Base-by-base conservation (phyloP, 2,888 invertebrate genomes). In the Habrosyne pyritoides region DNA sequence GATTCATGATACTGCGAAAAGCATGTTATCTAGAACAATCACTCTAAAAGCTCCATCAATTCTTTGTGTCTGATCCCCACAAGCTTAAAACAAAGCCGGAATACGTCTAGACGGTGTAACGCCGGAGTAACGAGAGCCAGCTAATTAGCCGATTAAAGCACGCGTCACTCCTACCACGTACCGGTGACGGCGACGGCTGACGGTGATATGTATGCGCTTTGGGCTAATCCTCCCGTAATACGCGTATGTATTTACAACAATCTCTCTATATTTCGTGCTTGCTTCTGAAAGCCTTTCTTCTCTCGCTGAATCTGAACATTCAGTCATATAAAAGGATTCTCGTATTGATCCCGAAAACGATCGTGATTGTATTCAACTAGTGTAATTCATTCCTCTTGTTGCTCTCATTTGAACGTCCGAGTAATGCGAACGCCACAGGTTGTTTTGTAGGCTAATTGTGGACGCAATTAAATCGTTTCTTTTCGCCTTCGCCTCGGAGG, bases 401-500 rank as follows among this genome's bases (percentile, higher is more conserved):
- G 61, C 59, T 73, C 66, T 70, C 64, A 58, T 69, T 77, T 73
- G 72, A 78, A 69, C 70, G 74, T 67, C 80, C 72, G 65, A 75
- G 74, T 71, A 77, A 79, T 77, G 71, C 67, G 70, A 76, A 71
- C 63, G 79, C 87, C 85, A 87, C 87, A 87, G 84, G 87, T 88
- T 77, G 83, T 80, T 86, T 84, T 84, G 80, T 85, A 81, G 78
- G 82, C 81, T 88, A 87, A 88, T 88, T 83, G 82, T 83, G 75
- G 76, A 79, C 76, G 79, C 81, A 83, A 86, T 87, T 84, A 83
- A 85, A 83, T 84, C 62, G 80, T 84, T 82, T 86, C 80, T 83
- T 84, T 87, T 81, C 77, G 74, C 73, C 69, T 79, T 73, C 65
- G 71, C 73, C 69, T 73, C 71, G 57, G 69, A 77, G 76, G 79